Evolutionary conservation across 2,888 invertebrate species (phyloP).

Genomic region (Trichogramma evanescens): DNA sequence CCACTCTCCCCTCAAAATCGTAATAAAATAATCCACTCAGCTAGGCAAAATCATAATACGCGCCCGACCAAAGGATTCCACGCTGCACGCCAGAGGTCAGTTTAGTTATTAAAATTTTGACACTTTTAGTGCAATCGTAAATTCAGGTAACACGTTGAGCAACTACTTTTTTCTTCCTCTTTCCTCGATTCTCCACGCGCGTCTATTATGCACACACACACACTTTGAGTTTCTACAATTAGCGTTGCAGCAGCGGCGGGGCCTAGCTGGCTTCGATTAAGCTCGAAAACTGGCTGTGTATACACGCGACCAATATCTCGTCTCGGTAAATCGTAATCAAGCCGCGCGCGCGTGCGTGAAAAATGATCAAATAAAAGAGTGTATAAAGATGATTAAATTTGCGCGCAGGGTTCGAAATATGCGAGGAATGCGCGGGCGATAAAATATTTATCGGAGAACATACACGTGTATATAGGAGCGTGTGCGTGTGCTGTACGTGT

Average conservation of each 20-base stretch:
- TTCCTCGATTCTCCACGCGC: neutral
- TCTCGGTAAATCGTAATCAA: too few relatives aligned
- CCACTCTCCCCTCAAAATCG: neutral
- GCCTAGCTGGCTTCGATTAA: neutral
- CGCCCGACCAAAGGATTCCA: too few relatives aligned
- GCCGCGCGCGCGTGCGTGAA: neutral
- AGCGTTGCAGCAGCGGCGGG: too few relatives aligned
- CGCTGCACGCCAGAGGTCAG: too few relatives aligned
- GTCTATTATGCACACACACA: neutral
- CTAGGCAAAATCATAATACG: too few relatives aligned
- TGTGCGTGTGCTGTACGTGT: neutral
- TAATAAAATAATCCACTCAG: neutral
- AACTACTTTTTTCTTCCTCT: neutral
- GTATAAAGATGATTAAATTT: slow-evolving; percentile 6
- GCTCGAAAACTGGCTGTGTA: too few relatives aligned
- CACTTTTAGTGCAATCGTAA: neutral
- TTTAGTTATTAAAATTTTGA: neutral
- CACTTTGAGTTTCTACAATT: too few relatives aligned
- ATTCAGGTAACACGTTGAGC: neutral
- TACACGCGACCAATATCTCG: too few relatives aligned
- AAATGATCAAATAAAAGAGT: slow-evolving; percentile 1
- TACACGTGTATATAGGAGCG: slow-evolving; percentile 16
- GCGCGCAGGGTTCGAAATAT: slow-evolving; percentile 7
- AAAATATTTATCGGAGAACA: slow-evolving; percentile 6
- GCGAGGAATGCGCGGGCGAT: slow-evolving; percentile 8